Base-by-base conservation (phyloP, 2,113 vertebrate species). In the Oreotrochilus melanogaster region DNA sequence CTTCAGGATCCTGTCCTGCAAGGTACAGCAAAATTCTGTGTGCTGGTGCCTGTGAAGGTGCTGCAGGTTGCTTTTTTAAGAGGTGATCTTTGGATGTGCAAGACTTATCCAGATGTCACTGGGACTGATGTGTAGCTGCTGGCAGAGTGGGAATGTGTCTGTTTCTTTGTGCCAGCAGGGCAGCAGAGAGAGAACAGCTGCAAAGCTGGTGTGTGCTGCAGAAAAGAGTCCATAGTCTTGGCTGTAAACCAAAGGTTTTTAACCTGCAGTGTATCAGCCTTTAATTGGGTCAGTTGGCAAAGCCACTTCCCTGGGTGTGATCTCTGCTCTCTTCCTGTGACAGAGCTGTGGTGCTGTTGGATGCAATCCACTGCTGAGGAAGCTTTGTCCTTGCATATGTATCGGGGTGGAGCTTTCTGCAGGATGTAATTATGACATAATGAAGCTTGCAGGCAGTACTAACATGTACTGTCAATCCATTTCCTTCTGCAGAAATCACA, bases 1-100 rank as follows among this genome's bases (percentile, higher is more conserved):
- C 96, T 99, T 81, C 97, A 98, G 89, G 97, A 98, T 87, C 98
- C 98, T 4, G 37, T 95, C 88, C 97, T 99, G 39, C 98, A 98
- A 98, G 98, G 99, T 99, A 97, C 58, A 94, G 81, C 60, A 48
- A 54, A 30, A 14, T 73, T 33, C 17, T 28, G 39, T 13, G 14
- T 43, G 35, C 48, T 56, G 14, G 17, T 84, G n/a, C 48, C 27
- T 83, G 54, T n/a, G 54, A 73, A 54, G 50, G 25, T 66, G 54
- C 47, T 88, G 56, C 2, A 1, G 16, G 23, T 87, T 47, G 48
- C 54, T 48, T 19, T 31, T 67, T 66, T 58, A 58, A 33, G 58
- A 66, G 51, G 42, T 42, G 31, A 66, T 62, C 23, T 75, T 50
- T 5, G 1, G 33, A 27, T 22, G 17, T 39, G 15, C 19, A 64